Evolutionary conservation across 2,113 vertebrate species (phyloP).

Genomic region (Prolemur simus): DNA sequence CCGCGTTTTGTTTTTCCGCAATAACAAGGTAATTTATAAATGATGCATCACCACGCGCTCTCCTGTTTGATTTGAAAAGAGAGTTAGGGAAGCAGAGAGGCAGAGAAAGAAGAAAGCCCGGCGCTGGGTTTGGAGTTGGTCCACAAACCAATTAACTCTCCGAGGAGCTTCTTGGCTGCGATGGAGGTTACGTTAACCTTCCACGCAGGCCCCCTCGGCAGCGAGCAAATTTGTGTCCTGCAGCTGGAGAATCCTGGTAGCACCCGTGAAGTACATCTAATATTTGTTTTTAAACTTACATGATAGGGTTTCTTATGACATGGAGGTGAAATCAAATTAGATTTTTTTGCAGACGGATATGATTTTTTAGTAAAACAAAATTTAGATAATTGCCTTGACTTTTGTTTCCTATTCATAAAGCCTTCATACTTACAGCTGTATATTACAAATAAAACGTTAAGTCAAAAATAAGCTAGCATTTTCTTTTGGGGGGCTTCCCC

Average conservation of each 20-base stretch:
- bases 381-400: not conserved
- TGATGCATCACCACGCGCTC: slow-evolving; percentile 85
- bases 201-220: not conserved
- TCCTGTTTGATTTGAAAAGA: slow-evolving; percentile 54
- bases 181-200: slow-evolving; percentile 68
- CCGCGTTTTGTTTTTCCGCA: slow-evolving; percentile 83
- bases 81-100: slow-evolving; percentile 60
- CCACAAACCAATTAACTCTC: slow-evolving; percentile 60
- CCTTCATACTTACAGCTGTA: not conserved
- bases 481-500: not conserved
- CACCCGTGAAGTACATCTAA: not conserved
- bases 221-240: accelerated
- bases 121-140: slow-evolving; percentile 57
- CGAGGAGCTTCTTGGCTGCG: slow-evolving; percentile 48
- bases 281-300: not conserved
- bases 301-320: not conserved
- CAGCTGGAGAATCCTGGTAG: not conserved
- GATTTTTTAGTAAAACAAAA: not conserved
- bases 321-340: not conserved
- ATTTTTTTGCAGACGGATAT: not conserved
- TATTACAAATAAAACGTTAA: not conserved
- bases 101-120: slow-evolving; percentile 65
- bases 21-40: slow-evolving; percentile 90
- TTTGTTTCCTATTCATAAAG: not conserved
- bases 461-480: not conserved